phyloP scores from a whole-genome alignment of 2,797 vertebrate genomes.

The Cryptoblepharus egeriae region DNA sequence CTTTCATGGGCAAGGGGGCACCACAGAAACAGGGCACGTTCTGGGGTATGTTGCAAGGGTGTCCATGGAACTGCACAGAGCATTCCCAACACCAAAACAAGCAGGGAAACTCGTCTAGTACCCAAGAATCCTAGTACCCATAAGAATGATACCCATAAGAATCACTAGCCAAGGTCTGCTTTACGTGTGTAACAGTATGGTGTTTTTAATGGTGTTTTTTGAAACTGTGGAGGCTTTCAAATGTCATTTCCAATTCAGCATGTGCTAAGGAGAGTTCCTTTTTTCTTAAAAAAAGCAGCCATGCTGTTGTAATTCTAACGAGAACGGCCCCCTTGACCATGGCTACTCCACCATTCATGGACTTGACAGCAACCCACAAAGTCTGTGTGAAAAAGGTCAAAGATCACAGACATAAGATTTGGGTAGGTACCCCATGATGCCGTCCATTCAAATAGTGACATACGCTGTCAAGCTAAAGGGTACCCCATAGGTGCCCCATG shows the following conservation, averaged over 20 bases:
- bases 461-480: too few relatives aligned
- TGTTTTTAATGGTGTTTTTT: neutral
- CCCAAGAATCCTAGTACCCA: too few relatives aligned
- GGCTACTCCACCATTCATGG: neutral
- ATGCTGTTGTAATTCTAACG: neutral
- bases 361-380: neutral
- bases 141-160: too few relatives aligned
- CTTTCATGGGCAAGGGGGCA: too few relatives aligned
- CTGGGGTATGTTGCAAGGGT: neutral
- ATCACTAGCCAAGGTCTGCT: too few relatives aligned
- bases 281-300: neutral
- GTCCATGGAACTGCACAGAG: neutral
- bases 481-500: too few relatives aligned
- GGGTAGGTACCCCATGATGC: neutral
- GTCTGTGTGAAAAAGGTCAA: neutral
- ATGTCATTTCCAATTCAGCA: neutral
- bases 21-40: neutral
- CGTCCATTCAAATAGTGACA: too few relatives aligned
- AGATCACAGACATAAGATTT: neutral
- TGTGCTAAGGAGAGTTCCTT: neutral
- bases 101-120: neutral
- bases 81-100: neutral
- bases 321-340: neutral
- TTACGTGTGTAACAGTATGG: too few relatives aligned
- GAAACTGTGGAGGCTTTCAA: neutral